Conservation (phyloP, 2,888 invertebrate species). For the Pheosia gnoma region DNA sequence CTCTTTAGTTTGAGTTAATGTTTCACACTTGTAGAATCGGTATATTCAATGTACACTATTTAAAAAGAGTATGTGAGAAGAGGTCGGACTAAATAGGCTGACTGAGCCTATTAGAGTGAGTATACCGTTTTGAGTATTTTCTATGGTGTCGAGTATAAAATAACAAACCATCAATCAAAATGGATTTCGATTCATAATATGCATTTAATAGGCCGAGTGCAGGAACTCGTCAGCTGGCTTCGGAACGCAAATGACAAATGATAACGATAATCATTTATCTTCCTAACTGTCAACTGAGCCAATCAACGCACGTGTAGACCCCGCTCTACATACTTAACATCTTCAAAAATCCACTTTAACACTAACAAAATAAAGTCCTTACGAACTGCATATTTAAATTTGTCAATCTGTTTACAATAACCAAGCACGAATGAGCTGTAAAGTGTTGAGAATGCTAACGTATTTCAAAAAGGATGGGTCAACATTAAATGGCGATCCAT, state of each 20-base stretch:
- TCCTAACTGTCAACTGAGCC: constrained; percentile 79
- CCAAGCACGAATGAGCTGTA: constrained; percentile 53
- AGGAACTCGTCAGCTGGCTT: constrained; percentile 56
- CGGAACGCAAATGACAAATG: constrained; percentile 77
- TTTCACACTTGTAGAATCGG: too few relatives aligned
- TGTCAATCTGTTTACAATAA: constrained; percentile 36
- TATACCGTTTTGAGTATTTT: neutral
- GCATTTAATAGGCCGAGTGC: constrained; percentile 76
- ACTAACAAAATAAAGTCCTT: constrained; percentile 16
- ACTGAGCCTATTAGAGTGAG: too few relatives aligned
- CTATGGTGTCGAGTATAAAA: constrained; percentile 10
- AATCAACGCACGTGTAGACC: constrained; percentile 76
- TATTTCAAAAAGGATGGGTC: constrained; percentile 37
- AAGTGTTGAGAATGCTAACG: constrained; percentile 44
- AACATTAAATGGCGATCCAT: constrained; percentile 46
- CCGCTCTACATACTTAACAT: constrained; percentile 43
- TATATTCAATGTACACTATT: too few relatives aligned
- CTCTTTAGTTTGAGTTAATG: too few relatives aligned
- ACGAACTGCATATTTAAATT: constrained; percentile 30
- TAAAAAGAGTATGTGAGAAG: too few relatives aligned
- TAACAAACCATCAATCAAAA: constrained; percentile 67
- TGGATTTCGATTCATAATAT: constrained; percentile 72
- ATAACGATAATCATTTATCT: constrained; percentile 74
- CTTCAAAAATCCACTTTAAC: constrained; percentile 30
- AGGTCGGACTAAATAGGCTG: too few relatives aligned